phyloP scores from a whole-genome alignment of 2,113 vertebrate species.

The Polyodon spathula region DNA sequence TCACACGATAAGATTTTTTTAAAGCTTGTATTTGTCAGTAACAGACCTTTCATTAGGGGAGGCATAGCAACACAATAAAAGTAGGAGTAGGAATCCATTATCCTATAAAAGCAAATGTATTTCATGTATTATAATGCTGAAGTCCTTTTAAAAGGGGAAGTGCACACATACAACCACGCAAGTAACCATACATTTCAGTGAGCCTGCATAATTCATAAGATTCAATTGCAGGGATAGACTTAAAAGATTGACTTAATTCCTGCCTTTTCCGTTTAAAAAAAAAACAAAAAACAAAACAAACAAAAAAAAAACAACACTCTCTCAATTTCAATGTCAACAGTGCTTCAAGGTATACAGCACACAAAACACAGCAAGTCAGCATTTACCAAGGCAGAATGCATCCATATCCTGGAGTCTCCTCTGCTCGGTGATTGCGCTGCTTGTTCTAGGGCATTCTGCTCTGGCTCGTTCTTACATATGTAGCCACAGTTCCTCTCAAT shows the following conservation, averaged over 20 bases:
- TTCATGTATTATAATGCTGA: too few relatives aligned
- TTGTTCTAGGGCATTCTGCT: constrained; percentile 69
- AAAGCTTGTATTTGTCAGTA: too few relatives aligned
- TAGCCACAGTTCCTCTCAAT: constrained; percentile 90
- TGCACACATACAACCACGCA: too few relatives aligned
- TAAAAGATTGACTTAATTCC: not conserved
- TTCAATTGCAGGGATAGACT: not conserved
- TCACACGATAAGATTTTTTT: too few relatives aligned
- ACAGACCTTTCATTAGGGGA: too few relatives aligned
- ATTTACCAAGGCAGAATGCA: constrained; percentile 67
- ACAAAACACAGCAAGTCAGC: constrained; percentile 29
- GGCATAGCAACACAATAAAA: too few relatives aligned
- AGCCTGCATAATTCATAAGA: constrained; percentile 1
- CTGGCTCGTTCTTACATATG: constrained; percentile 76
- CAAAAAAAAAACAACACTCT: too few relatives aligned
- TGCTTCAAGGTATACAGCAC: not conserved
- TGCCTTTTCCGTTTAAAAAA: not conserved
- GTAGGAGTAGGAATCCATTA: too few relatives aligned
- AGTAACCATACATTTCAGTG: not conserved
- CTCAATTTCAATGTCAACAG: too few relatives aligned
- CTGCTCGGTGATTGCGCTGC: constrained; percentile 64
- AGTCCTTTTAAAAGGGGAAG: too few relatives aligned
- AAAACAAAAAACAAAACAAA: too few relatives aligned
- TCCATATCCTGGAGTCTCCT: constrained; percentile 72
- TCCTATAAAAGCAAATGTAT: too few relatives aligned